Base-by-base conservation (phyloP, 2,113 vertebrate species). In the Leptobrachium ailaonicum region DNA sequence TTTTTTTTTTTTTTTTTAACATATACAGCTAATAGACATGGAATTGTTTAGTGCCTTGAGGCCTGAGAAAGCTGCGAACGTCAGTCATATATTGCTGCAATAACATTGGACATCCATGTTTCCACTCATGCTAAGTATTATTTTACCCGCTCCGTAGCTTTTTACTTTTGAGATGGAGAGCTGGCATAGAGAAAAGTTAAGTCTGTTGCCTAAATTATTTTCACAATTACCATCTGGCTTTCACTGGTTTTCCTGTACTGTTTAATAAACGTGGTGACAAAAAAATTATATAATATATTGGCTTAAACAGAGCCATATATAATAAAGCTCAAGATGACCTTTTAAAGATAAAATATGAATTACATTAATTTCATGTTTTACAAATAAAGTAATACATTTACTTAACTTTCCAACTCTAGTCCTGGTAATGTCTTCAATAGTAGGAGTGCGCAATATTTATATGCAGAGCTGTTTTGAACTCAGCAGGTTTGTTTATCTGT, bases 311-410 rank as follows among this genome's bases (percentile, higher is more conserved):
- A 42, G 78, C 72, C 71, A 75, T 56, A 62, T 43, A 45, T 54
- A 75, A 58, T 75, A 68, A 69, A 45, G 42, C 41, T 68, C 66
- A 69, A 20, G 62, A 68, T 14, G 50, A 73, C 41, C 53, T 81
- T 81, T 81, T 81, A 81, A 74, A 63, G 56, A 58, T 56, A 74
- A 75, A 75, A 69, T 62, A 81, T 75, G 54, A 75, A 81, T 75
- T 81, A 81, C 79, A 75, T 75, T 81, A 81, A 81, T 81, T 74
- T 81, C 64, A 81, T 81, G 72, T 81, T 81, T 81, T 81, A 81
- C 79, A 75, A 81, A 75, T 81, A 75, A 81, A 81, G 73, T 58
- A 75, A 43, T 74, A 20, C 64, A 81, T 81, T 81, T 81, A 69
- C 78, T 75, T 45, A 47, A 68, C 41, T 42, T 64, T 66, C n/a